A percentile compares a stretch with the other conserved stretches of the same genome.
phyloP scores from a whole-genome alignment of 2,888 invertebrate genomes.

The Mesochorus sp. region DNA sequence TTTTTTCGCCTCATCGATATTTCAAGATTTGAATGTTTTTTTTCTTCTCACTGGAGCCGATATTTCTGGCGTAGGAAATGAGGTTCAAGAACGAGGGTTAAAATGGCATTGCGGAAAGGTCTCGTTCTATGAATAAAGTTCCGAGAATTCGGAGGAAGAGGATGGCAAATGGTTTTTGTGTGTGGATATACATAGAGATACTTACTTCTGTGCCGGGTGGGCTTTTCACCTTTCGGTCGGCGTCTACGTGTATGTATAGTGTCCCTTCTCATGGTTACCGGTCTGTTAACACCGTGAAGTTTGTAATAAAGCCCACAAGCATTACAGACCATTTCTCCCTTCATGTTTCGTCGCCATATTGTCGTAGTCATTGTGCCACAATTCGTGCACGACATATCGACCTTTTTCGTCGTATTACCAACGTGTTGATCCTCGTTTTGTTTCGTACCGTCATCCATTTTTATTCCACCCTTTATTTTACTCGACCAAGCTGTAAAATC shows the following conservation, averaged over 20 bases:
- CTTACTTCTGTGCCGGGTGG: slow-evolving; percentile 80
- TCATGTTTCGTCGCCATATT: slow-evolving; percentile 97
- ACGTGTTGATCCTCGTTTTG: slow-evolving; percentile 76
- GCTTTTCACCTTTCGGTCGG: slow-evolving; percentile 88
- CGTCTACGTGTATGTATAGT: slow-evolving; percentile 97
- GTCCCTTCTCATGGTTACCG: slow-evolving; percentile 97
- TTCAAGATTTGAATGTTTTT: neutral
- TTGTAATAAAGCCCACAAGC: slow-evolving; percentile 99
- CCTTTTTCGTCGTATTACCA: slow-evolving; percentile 79
- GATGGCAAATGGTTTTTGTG: neutral
- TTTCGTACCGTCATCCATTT: slow-evolving; percentile 50
- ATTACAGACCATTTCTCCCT: slow-evolving; percentile 99
- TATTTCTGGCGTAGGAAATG: slow-evolving; percentile 23
- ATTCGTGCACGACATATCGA: slow-evolving; percentile 96
- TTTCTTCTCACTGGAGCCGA: neutral
- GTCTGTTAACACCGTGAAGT: slow-evolving; percentile 96
- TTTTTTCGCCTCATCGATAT: too few species aligned
- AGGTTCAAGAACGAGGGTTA: slow-evolving; percentile 33
- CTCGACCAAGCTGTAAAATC: slow-evolving; percentile 80
- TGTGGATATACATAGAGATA: neutral
- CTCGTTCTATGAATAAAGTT: slow-evolving; percentile 44
- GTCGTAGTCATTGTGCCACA: slow-evolving; percentile 99
- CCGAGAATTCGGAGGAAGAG: slow-evolving; percentile 31
- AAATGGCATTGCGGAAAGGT: slow-evolving; percentile 42
- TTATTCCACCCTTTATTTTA: slow-evolving; percentile 73